These are phyloP conservation scores for Pardosa pseudoannulata DNA, from an alignment of 2,888 invertebrate genomes.

Conservation along the genomic window DNA sequence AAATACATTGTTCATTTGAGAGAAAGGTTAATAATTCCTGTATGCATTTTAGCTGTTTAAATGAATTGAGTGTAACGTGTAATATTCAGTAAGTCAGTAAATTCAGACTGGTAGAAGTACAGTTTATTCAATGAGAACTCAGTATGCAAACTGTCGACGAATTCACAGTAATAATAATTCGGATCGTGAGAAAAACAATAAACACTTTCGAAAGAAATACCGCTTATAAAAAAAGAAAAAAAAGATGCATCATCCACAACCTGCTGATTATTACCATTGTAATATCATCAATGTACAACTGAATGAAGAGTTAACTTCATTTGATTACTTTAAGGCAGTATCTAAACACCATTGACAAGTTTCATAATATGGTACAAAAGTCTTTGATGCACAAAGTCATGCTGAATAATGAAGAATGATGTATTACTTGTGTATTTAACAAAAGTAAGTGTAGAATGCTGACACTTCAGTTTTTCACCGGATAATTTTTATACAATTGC, in stretches of 20 bases:
- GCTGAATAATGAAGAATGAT: background rate
- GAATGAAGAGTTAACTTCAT: background rate
- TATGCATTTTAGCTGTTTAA: no score
- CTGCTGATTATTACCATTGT: constrained; percentile 40
- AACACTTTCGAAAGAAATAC: constrained; percentile 53
- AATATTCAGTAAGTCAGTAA: constrained; percentile 19
- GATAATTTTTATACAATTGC: no score
- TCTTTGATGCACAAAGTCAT: background rate
- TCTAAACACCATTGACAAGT: background rate
- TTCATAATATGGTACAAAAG: background rate
- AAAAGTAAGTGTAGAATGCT: no score
- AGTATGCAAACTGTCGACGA: constrained; percentile 46
- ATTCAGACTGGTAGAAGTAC: constrained; percentile 60
- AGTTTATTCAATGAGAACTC: constrained; percentile 68
- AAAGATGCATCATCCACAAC: constrained; percentile 54
- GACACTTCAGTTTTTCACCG: no score
- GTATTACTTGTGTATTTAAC: no score
- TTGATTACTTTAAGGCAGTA: background rate
- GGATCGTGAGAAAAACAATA: constrained; percentile 57
- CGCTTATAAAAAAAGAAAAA: constrained; percentile 14
- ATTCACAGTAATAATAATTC: constrained; percentile 59
- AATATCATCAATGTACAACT: background rate
- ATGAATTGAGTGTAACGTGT: background rate
- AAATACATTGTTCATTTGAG: no score
- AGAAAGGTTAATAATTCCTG: no score